Conservation (phyloP, 2,888 invertebrate species). For the Metacarcinus magister region DNA sequence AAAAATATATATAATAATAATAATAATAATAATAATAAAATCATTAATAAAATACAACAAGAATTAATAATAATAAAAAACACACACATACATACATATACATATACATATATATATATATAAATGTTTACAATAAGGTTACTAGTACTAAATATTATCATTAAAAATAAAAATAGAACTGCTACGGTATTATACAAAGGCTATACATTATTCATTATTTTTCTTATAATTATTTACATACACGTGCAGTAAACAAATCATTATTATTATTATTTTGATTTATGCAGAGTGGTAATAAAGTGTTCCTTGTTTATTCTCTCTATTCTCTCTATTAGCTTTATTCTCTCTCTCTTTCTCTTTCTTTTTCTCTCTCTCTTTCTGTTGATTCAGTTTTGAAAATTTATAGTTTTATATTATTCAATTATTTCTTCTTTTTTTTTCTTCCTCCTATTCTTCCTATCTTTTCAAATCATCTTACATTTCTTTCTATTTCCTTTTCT, state of each 20-base stretch:
- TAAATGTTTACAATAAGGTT: not conserved
- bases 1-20: not conserved
- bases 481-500: not conserved
- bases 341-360: not conserved
- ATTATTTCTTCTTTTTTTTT: not conserved
- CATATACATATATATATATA: not conserved
- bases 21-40: not conserved
- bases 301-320: not conserved
- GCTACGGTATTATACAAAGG: not conserved
- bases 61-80: not conserved
- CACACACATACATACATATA: not conserved
- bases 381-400: no score
- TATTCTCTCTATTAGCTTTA: not conserved
- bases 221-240: slow-evolving; percentile 11
- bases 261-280: no score
- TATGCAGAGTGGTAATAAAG: no score
- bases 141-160: not conserved
- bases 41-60: no score
- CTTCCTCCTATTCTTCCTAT: not conserved
- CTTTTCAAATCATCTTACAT: not conserved
- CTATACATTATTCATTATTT: not conserved
- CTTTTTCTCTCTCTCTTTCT: not conserved
- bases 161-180: not conserved
- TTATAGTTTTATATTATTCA: no score
- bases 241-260: no score